A percentile compares a stretch with the other conserved stretches of the same genome.
These are phyloP conservation scores for Tonatia bakeri DNA, from an alignment of 2,113 vertebrate genomes.

Conservation along the genomic window DNA sequence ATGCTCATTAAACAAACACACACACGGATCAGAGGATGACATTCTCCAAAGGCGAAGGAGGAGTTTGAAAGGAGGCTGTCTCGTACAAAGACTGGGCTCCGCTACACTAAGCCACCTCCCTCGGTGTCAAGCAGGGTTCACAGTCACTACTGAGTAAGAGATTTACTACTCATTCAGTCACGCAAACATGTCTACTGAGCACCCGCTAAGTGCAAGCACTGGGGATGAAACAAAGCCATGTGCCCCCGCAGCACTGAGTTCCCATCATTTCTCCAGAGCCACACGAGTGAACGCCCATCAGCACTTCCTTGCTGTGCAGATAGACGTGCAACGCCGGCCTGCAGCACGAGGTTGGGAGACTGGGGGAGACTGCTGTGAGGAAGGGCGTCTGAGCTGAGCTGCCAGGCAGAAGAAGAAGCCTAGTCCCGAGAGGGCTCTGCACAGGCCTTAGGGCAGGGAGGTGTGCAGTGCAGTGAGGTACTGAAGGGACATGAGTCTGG, in stretches of 20 bases:
- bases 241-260: not conserved
- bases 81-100: not conserved
- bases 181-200: fast-evolving
- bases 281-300: no score
- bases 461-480: fast-evolving
- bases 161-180: not conserved
- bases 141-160: not conserved
- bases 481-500: not conserved
- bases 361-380: not conserved
- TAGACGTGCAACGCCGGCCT: fast-evolving
- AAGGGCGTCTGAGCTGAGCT: not conserved
- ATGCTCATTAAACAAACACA: not conserved
- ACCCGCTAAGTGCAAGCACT: not conserved
- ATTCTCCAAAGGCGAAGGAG: not conserved
- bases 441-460: not conserved
- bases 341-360: not conserved
- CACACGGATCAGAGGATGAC: not conserved
- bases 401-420: not conserved
- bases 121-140: not conserved
- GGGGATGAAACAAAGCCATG: no score
- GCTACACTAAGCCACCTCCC: fast-evolving
- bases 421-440: no score
- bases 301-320: not conserved
- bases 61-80: not conserved
- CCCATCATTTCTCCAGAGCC: not conserved